Evolutionary conservation across 2,797 vertebrate species (phyloP).

Genomic region (Menidia menidia): DNA sequence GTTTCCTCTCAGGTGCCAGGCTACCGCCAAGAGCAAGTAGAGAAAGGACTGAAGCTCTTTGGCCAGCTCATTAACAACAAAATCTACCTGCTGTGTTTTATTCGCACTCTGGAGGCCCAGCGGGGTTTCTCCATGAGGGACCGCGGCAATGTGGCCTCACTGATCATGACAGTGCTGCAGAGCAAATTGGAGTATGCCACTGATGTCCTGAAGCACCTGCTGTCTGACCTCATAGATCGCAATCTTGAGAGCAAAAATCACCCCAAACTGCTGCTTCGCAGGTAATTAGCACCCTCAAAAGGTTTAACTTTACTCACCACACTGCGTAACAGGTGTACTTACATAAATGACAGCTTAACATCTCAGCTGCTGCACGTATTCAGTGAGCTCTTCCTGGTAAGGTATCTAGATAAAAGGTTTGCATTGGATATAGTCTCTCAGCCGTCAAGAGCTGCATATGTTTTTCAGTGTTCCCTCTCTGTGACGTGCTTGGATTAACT

Average conservation of each 20-base stretch:
- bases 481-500: conserved; percentile 70
- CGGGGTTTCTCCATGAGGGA: conserved; percentile 98
- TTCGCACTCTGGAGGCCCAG: conserved; percentile 95
- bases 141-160: conserved; percentile 95
- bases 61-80: conserved; percentile 99
- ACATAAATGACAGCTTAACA: background rate
- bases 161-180: conserved; percentile 97
- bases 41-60: conserved; percentile 95
- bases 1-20: conserved; percentile 89
- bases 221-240: conserved; percentile 97
- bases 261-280: conserved; percentile 94
- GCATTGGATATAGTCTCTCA: conserved; percentile 10
- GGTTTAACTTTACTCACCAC: background rate
- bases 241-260: conserved; percentile 99
- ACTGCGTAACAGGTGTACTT: conserved; percentile 4
- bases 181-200: conserved; percentile 98
- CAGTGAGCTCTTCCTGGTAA: background rate
- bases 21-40: conserved; percentile 95
- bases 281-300: conserved; percentile 77
- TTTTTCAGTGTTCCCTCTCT: conserved; percentile 31
- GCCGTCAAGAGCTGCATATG: conserved; percentile 25
- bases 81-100: conserved; percentile 95
- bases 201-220: conserved; percentile 95
- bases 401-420: conserved; percentile 1
- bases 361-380: background rate